phyloP scores from a whole-genome alignment of 2,888 invertebrate species.

The Amaurobius ferox region DNA sequence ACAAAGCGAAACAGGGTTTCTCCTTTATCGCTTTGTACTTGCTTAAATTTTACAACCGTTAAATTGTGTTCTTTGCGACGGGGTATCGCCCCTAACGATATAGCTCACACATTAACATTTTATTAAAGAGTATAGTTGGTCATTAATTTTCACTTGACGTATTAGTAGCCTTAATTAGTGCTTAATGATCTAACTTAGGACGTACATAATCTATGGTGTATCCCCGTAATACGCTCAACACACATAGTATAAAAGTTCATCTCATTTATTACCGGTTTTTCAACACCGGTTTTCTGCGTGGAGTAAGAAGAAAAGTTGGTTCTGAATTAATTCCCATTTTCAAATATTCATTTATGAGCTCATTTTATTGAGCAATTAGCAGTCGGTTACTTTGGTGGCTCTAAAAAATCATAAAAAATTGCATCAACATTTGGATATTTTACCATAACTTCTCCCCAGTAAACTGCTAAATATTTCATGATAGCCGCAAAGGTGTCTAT shows the following conservation, averaged over 20 bases:
- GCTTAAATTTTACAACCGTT: conserved; percentile 51
- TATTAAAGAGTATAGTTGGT: conserved; percentile 61
- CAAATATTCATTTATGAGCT: conserved; percentile 57
- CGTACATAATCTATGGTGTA: conserved; percentile 37
- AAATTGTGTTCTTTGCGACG: conserved; percentile 36
- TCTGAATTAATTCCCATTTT: conserved; percentile 62
- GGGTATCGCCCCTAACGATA: conserved; percentile 54
- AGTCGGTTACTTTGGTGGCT: conserved; percentile 43
- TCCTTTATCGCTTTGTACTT: conserved; percentile 45
- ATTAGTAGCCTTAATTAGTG: conserved; percentile 66
- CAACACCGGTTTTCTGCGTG: conserved; percentile 20
- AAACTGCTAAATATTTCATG: conserved; percentile 37
- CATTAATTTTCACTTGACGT: conserved; percentile 68
- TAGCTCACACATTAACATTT: conserved; percentile 65
- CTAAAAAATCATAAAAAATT: conserved; percentile 20
- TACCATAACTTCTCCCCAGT: conserved; percentile 16
- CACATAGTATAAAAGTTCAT: conserved; percentile 37
- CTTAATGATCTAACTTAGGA: conserved; percentile 63
- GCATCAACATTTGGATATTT: conserved; percentile 37
- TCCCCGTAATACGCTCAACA: not conserved
- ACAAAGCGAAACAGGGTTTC: conserved; percentile 36
- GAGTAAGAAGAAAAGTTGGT: not conserved
- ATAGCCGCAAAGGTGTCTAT: conserved; percentile 42
- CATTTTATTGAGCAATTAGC: conserved; percentile 66
- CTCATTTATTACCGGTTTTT: conserved; percentile 57